Conservation (phyloP, 2,113 vertebrate genomes). For the Corythornis vintsioides region DNA sequence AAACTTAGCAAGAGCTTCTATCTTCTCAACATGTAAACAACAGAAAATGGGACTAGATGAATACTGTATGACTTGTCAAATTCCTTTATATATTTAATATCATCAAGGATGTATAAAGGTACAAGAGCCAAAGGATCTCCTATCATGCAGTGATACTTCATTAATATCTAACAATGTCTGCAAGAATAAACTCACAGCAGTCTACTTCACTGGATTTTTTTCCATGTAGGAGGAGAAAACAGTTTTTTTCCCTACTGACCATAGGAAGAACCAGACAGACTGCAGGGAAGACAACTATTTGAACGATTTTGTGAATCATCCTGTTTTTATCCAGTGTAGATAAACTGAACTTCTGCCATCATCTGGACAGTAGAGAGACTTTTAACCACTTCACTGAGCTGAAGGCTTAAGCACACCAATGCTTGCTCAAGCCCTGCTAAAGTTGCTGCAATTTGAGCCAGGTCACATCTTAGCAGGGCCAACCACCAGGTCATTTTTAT, state of each 20-base stretch:
- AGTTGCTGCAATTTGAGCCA: not conserved
- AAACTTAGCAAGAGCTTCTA: not conserved
- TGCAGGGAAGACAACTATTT: not conserved
- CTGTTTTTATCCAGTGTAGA: not conserved
- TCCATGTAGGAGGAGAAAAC: not conserved
- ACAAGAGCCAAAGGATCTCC: not conserved
- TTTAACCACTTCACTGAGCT: not conserved
- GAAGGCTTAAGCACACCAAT: not conserved
- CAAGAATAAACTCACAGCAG: not conserved
- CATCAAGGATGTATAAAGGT: not conserved
- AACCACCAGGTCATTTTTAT: not conserved
- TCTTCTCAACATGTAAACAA: not conserved
- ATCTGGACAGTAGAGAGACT: not conserved
- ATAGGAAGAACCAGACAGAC: not conserved
- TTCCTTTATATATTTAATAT: not conserved
- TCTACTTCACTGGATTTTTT: not conserved
- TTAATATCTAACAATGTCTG: not conserved
- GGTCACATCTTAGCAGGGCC: not conserved
- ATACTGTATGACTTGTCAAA: not conserved
- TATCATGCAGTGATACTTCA: not conserved
- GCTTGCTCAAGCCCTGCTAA: not conserved
- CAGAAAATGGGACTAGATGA: not conserved
- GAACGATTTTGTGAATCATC: not conserved
- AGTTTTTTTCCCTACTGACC: not conserved
- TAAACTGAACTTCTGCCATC: slow-evolving; percentile 24